Percentiles rank a stretch among this genome's conserved stretches.
phyloP scores from a whole-genome alignment of 2,797 vertebrate species.

The Gallinago stenura region DNA sequence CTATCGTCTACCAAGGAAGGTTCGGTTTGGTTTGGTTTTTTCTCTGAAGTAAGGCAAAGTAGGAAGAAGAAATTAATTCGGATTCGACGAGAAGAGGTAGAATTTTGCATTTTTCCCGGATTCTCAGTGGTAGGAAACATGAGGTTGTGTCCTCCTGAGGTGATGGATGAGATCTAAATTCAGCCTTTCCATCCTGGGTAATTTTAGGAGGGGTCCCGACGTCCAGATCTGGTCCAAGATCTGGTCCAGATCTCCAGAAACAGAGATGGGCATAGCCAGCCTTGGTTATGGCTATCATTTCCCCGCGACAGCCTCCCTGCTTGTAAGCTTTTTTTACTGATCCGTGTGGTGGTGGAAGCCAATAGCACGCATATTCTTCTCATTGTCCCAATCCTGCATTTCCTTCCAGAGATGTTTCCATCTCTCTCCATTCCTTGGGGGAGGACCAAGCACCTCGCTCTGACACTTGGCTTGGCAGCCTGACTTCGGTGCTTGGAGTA shows the following conservation, averaged over 20 bases:
- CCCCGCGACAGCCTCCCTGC: not conserved
- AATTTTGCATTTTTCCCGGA: conserved; percentile 41
- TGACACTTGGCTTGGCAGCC: not conserved
- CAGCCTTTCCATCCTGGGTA: conserved; percentile 66
- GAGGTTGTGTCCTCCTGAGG: conserved; percentile 68
- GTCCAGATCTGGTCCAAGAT: conserved; percentile 1
- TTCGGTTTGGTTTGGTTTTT: not conserved
- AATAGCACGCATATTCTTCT: not conserved
- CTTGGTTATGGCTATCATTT: not conserved
- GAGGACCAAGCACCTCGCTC: not conserved
- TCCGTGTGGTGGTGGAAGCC: conserved; percentile 52
- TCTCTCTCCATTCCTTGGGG: not conserved
- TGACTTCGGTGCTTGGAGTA: not conserved
- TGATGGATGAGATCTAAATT: conserved; percentile 62
- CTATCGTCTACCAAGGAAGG: conserved; percentile 43
- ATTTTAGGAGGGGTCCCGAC: conserved; percentile 61
- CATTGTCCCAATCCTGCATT: not conserved
- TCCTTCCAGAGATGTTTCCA: not conserved
- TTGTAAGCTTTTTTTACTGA: conserved; percentile 26
- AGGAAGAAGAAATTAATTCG: conserved; percentile 38
- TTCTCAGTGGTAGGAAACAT: conserved; percentile 36
- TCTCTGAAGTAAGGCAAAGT: not conserved
- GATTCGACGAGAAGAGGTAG: conserved; percentile 6
- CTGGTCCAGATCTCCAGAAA: not conserved
- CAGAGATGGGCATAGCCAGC: conserved; percentile 39